phyloP scores from a whole-genome alignment of 2,797 vertebrate genomes.

The Parauchenoglanis ngamensis region DNA sequence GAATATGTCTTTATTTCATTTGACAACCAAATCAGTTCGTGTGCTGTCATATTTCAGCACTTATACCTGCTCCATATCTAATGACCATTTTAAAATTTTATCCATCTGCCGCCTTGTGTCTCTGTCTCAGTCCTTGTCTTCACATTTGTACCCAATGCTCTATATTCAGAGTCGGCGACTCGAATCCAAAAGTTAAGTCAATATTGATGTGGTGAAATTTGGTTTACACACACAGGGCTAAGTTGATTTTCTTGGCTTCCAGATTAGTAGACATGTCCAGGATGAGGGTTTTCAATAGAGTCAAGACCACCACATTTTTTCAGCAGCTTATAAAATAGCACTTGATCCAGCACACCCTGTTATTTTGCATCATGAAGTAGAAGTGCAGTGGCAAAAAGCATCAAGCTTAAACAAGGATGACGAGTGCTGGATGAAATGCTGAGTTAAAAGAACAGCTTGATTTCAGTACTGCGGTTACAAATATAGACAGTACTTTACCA shows the following conservation, averaged over 20 bases:
- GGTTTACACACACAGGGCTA: not conserved
- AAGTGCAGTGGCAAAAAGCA: not conserved
- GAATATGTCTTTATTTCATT: slow-evolving; percentile 20
- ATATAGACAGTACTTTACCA: not conserved
- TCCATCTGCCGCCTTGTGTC: not conserved
- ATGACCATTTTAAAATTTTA: not conserved
- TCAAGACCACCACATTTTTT: not conserved
- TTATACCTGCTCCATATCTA: slow-evolving; percentile 7
- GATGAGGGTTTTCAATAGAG: not conserved
- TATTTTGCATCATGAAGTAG: not conserved
- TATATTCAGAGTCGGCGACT: not conserved
- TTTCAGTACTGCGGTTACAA: not conserved
- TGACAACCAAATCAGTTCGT: slow-evolving; percentile 23
- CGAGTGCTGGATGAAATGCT: not conserved
- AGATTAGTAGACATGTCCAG: not conserved
- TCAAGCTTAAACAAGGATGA: not conserved
- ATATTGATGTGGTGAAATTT: not conserved
- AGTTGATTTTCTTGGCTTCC: not conserved
- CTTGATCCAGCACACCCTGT: not conserved
- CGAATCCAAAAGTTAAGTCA: not conserved
- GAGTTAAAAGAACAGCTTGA: not conserved
- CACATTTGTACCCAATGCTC: not conserved
- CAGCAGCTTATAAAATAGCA: not conserved
- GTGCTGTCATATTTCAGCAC: not conserved
- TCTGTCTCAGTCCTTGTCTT: not conserved